phyloP scores from a whole-genome alignment of 2,113 vertebrate species.

The Toxotes chatareus region DNA sequence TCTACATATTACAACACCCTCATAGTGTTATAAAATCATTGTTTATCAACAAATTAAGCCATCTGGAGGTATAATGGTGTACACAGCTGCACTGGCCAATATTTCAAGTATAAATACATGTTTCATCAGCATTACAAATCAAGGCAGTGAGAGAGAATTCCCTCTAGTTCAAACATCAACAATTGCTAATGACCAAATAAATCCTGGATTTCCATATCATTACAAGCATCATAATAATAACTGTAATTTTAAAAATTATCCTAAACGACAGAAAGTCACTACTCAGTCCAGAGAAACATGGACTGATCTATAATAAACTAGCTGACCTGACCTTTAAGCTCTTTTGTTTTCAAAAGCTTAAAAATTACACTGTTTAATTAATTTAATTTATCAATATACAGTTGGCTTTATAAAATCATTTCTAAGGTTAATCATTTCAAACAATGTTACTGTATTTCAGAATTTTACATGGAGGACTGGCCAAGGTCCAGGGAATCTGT shows the following conservation, averaged over 20 bases:
- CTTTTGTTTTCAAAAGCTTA: too few relatives aligned
- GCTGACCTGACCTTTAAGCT: too few relatives aligned
- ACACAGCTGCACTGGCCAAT: constrained; percentile 16
- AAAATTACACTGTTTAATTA: too few relatives aligned
- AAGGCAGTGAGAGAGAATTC: neutral
- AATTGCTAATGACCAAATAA: neutral
- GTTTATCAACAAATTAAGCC: constrained; percentile 32
- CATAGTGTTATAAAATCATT: constrained; percentile 13
- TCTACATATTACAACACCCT: neutral
- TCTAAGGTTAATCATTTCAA: too few relatives aligned
- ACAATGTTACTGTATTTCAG: too few relatives aligned
- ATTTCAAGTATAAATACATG: constrained; percentile 30
- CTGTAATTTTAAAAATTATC: neutral
- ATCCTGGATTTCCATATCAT: neutral
- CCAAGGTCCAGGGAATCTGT: too few relatives aligned
- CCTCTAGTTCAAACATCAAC: neutral
- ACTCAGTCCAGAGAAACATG: too few relatives aligned
- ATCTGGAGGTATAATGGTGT: constrained; percentile 14
- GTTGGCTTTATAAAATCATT: too few relatives aligned
- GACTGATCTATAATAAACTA: too few relatives aligned
- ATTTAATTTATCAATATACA: too few relatives aligned
- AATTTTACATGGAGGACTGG: too few relatives aligned
- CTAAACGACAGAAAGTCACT: too few relatives aligned
- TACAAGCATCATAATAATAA: neutral
- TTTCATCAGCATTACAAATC: constrained; percentile 46